Evolutionary conservation across 2,888 invertebrate genomes (phyloP).

Genomic region (Glaucopsyche alexis): DNA sequence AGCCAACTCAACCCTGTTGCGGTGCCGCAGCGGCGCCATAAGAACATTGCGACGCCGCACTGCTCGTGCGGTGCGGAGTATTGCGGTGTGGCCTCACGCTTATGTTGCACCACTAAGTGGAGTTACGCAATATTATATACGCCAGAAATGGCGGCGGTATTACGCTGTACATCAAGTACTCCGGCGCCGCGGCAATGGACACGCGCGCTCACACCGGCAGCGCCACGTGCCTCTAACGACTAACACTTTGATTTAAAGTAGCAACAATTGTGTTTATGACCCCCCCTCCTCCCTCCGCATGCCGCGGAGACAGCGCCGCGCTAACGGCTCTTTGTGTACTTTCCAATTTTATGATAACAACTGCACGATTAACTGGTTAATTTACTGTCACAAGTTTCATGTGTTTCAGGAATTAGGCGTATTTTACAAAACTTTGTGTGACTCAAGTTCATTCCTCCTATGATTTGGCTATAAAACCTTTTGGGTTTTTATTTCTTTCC

Average conservation of each 20-base stretch:
- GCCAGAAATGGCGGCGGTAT: constrained; percentile 36
- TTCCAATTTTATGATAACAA: constrained; percentile 32
- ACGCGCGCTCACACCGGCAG: constrained; percentile 46
- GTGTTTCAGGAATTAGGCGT: background rate
- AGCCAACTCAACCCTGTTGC: no score
- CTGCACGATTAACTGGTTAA: background rate
- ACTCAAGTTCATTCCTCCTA: background rate
- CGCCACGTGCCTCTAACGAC: constrained; percentile 75
- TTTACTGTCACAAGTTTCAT: background rate
- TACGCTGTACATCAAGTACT: constrained; percentile 15
- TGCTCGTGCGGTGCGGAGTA: no score
- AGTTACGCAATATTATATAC: background rate
- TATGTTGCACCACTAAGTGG: no score
- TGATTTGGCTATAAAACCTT: background rate
- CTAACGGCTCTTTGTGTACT: constrained; percentile 43
- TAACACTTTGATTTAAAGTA: constrained; percentile 78
- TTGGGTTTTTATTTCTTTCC: background rate
- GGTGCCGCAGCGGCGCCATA: no score
- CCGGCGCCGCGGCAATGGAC: constrained; percentile 41
- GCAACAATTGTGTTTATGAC: constrained; percentile 75
- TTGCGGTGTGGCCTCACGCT: no score
- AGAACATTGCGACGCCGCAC: no score
- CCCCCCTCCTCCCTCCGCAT: constrained; percentile 36
- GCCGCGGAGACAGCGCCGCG: constrained; percentile 40
- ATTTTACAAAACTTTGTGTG: background rate